Evolutionary conservation across 2,888 invertebrate genomes (phyloP), one percentile per base, ranked within the genome.

Genomic region (Tethea ocularis): DNA sequence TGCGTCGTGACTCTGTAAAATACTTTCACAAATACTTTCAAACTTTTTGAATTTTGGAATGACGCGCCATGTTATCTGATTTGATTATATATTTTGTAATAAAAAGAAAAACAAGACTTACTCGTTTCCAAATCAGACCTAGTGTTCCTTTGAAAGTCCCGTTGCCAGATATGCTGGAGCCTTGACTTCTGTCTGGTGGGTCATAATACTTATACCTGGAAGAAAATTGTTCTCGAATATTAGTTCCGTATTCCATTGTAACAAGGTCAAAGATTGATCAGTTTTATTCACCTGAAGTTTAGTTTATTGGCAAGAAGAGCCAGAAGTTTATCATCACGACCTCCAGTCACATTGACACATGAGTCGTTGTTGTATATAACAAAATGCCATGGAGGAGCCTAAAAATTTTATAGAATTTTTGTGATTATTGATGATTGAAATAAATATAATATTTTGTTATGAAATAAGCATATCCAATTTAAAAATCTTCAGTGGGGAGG

Each of bases 371-470:
- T 91, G 78, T 95, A 95, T 59, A 86, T 91, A 0, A 96, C 96
- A 81, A 96, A 96, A 84, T 96, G 95, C 96, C 96, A 96, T 0
- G 96, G 96, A 0, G 96, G 96, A 2, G 94, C 94, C 95, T 95
- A 57, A 26, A 59, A 41, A 57, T 36, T n/a, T n/a, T n/a, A n/a
- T n/a, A n/a, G n/a, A n/a, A n/a, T n/a, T n/a, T n/a, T n/a, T n/a
- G n/a, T n/a, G n/a, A n/a, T n/a, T n/a, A n/a, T n/a, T n/a, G n/a
- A n/a, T n/a, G n/a, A n/a, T n/a, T n/a, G n/a, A n/a, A n/a, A n/a
- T n/a, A n/a, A n/a, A n/a, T n/a, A n/a, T n/a, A n/a, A n/a, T n/a
- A n/a, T n/a, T n/a, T n/a, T n/a, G n/a, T n/a, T n/a, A n/a, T n/a
- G n/a, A n/a, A n/a, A n/a, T n/a, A n/a, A n/a, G n/a, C n/a, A n/a